Evolutionary conservation across 2,888 invertebrate species (phyloP).

Genomic region (Eupithecia vulgata): DNA sequence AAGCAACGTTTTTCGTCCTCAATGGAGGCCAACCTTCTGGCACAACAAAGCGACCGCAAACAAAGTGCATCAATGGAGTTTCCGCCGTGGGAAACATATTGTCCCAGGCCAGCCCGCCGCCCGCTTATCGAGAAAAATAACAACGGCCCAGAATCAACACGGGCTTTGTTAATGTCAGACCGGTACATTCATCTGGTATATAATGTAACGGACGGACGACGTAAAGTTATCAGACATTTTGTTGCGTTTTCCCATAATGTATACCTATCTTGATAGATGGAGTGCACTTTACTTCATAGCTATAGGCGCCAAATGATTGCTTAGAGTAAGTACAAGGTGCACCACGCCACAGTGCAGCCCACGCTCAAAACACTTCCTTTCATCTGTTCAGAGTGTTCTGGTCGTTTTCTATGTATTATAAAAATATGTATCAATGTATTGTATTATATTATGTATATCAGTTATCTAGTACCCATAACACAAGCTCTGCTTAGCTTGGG

Average conservation of each 20-base stretch:
- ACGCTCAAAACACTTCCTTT: no score
- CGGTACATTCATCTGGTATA: conserved; percentile 17
- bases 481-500: no score
- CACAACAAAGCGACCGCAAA: conserved; percentile 12
- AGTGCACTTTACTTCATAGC: neutral
- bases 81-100: conserved; percentile 35
- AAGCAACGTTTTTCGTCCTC: neutral
- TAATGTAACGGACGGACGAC: neutral
- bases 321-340: no score
- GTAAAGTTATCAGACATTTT: neutral
- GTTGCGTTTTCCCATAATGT: neutral
- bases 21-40: conserved; percentile 3
- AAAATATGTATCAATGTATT: no score
- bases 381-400: no score
- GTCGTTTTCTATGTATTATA: no score
- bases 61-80: conserved; percentile 23
- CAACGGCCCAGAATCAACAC: conserved; percentile 31
- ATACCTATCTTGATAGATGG: neutral
- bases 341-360: no score
- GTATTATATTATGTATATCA: no score
- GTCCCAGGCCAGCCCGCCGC: conserved; percentile 36
- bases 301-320: no score
- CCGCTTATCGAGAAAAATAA: conserved; percentile 30
- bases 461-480: no score
- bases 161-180: conserved; percentile 23